Evolutionary conservation across 2,888 invertebrate genomes (phyloP), one percentile per base, ranked within the genome.

Genomic region (Lomographa bimaculata): DNA sequence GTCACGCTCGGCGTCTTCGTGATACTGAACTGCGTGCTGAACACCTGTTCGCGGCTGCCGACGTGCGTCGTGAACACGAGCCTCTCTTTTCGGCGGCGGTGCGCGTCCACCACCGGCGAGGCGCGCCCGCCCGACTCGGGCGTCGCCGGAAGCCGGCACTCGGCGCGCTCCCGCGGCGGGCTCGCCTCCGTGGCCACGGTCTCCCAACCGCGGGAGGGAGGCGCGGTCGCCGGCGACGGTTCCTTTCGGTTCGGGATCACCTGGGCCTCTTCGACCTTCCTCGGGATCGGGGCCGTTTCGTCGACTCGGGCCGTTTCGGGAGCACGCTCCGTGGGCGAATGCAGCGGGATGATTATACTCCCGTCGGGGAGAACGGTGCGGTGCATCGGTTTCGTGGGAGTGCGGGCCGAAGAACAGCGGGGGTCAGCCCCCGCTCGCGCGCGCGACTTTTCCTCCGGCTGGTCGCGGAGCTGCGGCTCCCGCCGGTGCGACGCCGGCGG

Each of bases 41-140:
- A 94, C 25, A 94, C 89, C 72, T 93, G 93, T 58, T 94, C 93
- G 62, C 91, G 90, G 60, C 92, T 93, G 14, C 93, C 94, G 24
- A 94, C 81, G 51, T 92, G 91, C 4, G 94, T 94, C 36, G 92
- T 91, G 66, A 94, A 94, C 33, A 93, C 83, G 26, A 94, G 75
- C 26, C 92, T 83, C 46, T 84, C 82, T 32, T 72, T 76, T 18
- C 75, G 63, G 7, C 64, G 60, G 3, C 56, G 58, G 4, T 60
- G 61, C 3, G 64, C 60, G 0, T 57, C 56, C 5, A 54, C 56
- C 2, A 29, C 27, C 16, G 28, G 20, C 32, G 37, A 34, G 30
- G 17, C 23, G 7, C 42, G 38, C 2, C n/a, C 27, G 14, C 2
- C 21, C 5, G 14, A 25, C 21, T 34, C 24, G 16, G 27, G 30